Evolutionary conservation across 1,140 invertebrate species (phyloP).

Genomic region (Phymorhynchus buccinoides): DNA sequence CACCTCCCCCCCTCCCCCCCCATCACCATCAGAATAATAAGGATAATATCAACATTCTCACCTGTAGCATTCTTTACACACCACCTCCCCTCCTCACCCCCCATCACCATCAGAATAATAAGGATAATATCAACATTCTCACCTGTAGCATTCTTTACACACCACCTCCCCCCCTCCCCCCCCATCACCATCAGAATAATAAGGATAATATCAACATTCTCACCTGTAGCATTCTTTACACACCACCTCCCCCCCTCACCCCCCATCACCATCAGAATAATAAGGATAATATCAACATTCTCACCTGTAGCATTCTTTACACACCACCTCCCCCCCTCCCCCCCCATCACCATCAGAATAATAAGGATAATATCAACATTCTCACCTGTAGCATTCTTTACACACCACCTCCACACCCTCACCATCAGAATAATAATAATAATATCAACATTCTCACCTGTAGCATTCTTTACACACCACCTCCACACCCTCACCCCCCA

Average conservation of each 20-base stretch:
- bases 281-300: too few relatives aligned
- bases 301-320: constrained; percentile 63
- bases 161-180: constrained; percentile 55
- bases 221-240: constrained; percentile 65
- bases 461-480: constrained; percentile 63
- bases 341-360: neutral
- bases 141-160: constrained; percentile 63
- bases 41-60: constrained; percentile 39
- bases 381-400: constrained; percentile 62
- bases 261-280: constrained; percentile 69
- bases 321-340: constrained; percentile 57
- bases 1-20: constrained; percentile 50
- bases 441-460: constrained; percentile 53
- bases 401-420: constrained; percentile 60
- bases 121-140: too few relatives aligned
- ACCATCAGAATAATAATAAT: neutral
- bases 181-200: too few relatives aligned
- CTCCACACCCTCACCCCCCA: constrained; percentile 65
- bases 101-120: constrained; percentile 69
- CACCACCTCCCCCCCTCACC: constrained; percentile 63
- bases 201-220: constrained; percentile 9
- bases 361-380: neutral
- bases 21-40: too few relatives aligned
- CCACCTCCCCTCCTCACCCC: constrained; percentile 63
- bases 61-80: constrained; percentile 65